phyloP scores from a whole-genome alignment of 1,140 invertebrate species.

The Dreissena polymorpha region DNA sequence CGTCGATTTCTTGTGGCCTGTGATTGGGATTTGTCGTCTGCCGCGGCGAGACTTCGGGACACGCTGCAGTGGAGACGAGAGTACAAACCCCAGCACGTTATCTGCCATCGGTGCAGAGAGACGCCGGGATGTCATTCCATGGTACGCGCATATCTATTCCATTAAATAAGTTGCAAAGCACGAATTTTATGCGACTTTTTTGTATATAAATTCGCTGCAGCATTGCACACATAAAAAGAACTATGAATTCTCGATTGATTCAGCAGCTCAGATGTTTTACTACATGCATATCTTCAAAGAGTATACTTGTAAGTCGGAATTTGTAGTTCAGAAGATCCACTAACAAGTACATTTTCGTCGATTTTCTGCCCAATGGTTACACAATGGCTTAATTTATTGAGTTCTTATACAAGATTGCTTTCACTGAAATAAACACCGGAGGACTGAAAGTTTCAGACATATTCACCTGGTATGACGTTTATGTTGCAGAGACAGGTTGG shows the following conservation, averaged over 20 bases:
- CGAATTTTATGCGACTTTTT: neutral
- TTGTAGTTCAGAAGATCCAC: neutral
- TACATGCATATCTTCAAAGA: neutral
- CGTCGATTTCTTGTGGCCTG: slow-evolving; percentile 72
- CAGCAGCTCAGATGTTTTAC: neutral
- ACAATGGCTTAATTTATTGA: neutral
- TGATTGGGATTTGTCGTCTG: slow-evolving; percentile 74
- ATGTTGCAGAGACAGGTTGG: slow-evolving; percentile 76
- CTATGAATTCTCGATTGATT: neutral
- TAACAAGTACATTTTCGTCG: neutral
- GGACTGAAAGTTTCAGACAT: neutral
- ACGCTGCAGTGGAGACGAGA: slow-evolving; percentile 74
- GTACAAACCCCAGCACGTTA: slow-evolving; percentile 65
- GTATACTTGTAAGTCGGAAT: neutral
- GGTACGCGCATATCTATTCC: slow-evolving; percentile 57
- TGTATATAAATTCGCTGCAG: neutral
- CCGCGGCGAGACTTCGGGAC: slow-evolving; percentile 70
- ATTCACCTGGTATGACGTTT: neutral
- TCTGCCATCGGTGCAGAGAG: slow-evolving; percentile 75
- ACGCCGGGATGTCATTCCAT: slow-evolving; percentile 77
- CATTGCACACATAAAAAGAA: neutral
- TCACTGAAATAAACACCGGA: neutral
- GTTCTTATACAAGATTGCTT: neutral
- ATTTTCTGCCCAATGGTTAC: neutral
- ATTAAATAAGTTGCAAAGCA: neutral